Evolutionary conservation across 2,888 invertebrate species (phyloP), one percentile per base, ranked within the genome.

Genomic region (Automeris io): DNA sequence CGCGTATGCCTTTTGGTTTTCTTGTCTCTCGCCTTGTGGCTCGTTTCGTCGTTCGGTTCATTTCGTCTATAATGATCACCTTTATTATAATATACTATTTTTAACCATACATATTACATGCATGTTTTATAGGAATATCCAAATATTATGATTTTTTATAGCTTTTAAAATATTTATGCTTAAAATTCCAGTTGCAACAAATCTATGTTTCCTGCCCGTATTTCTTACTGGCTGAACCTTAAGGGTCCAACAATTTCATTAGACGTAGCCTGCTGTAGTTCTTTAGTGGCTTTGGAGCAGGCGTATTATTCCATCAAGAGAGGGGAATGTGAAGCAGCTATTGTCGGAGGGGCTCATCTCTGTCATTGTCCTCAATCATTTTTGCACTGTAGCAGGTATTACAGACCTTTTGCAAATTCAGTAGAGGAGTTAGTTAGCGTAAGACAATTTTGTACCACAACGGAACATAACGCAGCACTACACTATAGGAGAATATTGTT

Each of bases 291-390:
- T 0, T 38, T 78, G 19, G 64, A 75, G 34, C 54, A 60, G 18
- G 77, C 74, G 0, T 59, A 49, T 34, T 39, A 52, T 0, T 62
- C 66, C 1, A 67, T 78, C 2, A 22, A n/a, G 1, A 44, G 50
- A 0, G 78, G 79, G 0, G 53, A 61, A 2, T 74, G 76, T 26
- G 77, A 78, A 3, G 60, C 73, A 0, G 91, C 91, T 13, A 73
- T 91, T 21, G 90, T 91, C 1, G 90, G 88, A 1, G 90, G 90
- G 2, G 75, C 82, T 2, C 47, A 54, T 26, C 16, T 63, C 3
- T 38, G 51, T 3, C 12, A 57, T 5, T 54, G 54, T 21, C 91
- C 44, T 57, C 90, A 52, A 79, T 88, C 35, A 3, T 54, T 57
- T 2, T 45, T 64, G 3, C 57, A 58, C 26, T 50, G 43, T 31